A percentile compares a stretch with the other conserved stretches of the same genome.
phyloP scores from a whole-genome alignment of 2,113 vertebrate species.

The Tenrec ecaudatus region DNA sequence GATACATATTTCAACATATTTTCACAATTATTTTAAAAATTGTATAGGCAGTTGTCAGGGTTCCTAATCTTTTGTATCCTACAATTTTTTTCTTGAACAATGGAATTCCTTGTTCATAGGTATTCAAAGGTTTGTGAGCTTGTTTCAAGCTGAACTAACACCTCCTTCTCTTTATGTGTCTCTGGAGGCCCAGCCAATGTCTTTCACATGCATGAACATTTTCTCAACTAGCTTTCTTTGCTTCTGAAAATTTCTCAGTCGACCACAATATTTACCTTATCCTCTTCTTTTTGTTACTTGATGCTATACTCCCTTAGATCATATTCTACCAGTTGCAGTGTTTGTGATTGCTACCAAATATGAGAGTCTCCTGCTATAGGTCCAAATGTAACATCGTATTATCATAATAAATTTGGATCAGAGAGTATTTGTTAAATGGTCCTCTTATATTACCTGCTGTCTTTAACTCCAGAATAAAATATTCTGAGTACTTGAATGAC shows the following conservation, averaged over 20 bases:
- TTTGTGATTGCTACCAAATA: background rate
- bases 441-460: background rate
- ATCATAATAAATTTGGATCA: background rate
- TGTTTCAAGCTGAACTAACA: background rate
- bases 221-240: background rate
- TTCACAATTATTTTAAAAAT: background rate
- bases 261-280: background rate
- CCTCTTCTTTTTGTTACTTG: background rate
- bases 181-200: background rate
- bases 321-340: background rate
- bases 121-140: background rate
- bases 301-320: background rate
- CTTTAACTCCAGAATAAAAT: background rate
- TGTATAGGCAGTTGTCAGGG: background rate
- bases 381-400: background rate
- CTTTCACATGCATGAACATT: background rate
- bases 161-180: background rate
- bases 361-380: constrained; percentile 2
- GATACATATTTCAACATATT: constrained; percentile 33
- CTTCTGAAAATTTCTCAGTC: background rate
- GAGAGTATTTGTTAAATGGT: constrained; percentile 6
- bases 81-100: background rate
- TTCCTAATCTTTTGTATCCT: background rate
- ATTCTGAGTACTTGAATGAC: background rate
- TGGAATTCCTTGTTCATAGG: background rate